Conservation (phyloP, 2,888 invertebrate genomes). For the Melanophora roralis region DNA sequence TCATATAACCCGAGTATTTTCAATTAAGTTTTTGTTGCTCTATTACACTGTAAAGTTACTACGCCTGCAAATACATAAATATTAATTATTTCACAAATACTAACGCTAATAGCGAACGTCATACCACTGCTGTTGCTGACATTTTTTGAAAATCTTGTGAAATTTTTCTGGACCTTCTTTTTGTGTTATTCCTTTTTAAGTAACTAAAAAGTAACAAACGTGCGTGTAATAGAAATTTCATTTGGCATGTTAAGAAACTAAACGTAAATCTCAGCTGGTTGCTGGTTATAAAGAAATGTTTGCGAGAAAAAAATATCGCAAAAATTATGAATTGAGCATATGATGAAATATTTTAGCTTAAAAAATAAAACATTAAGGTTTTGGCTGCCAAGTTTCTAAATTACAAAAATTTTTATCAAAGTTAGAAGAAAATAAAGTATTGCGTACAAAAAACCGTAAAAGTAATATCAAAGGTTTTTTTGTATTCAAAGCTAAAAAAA, state of each 20-base stretch:
- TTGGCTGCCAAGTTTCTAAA: no score
- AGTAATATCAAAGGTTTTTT: no score
- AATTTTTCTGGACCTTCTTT: conserved; percentile 12
- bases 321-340: background rate
- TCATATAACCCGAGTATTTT: no score
- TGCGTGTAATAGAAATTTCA: conserved; percentile 28
- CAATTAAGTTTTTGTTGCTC: no score
- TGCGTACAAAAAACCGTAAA: no score
- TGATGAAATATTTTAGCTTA: background rate
- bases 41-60: no score
- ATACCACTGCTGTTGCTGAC: conserved; percentile 31
- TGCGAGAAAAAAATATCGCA: background rate
- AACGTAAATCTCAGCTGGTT: conserved; percentile 28
- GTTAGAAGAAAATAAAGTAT: no score
- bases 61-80: no score
- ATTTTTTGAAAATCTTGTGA: conserved; percentile 6
- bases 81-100: background rate
- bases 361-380: background rate
- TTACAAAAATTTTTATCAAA: no score
- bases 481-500: no score
- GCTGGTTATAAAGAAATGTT: background rate
- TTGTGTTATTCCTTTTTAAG: background rate
- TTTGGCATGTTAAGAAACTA: conserved; percentile 26
- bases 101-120: background rate
- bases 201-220: background rate